Percentiles rank a stretch among this genome's conserved stretches.
phyloP scores from a whole-genome alignment of 2,888 invertebrate genomes.

The Polietes domitor region DNA sequence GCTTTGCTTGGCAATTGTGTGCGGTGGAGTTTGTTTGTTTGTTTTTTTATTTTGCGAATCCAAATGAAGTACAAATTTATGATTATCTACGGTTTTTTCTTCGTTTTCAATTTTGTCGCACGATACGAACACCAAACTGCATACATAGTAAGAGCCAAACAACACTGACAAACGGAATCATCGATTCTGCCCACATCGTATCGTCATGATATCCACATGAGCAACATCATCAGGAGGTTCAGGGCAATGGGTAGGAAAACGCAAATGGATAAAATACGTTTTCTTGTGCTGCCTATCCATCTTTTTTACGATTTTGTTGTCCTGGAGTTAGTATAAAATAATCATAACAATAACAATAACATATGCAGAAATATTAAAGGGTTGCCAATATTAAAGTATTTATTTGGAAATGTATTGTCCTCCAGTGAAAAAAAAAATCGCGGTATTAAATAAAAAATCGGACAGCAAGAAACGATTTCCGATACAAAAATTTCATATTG shows the following conservation, averaged over 20 bases:
- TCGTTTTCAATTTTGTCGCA: constrained; percentile 7
- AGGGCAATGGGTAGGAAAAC: not conserved
- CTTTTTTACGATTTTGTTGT: not conserved
- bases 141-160: not conserved
- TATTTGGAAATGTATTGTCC: not conserved
- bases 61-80: constrained; percentile 51
- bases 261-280: not conserved
- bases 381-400: constrained; percentile 1
- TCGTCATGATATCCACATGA: constrained; percentile 48
- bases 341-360: not conserved
- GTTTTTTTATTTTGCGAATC: constrained; percentile 18
- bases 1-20: not conserved
- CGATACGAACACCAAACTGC: not conserved
- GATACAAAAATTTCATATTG: too few relatives aligned
- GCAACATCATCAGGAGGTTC: constrained; percentile 22
- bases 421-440: not conserved
- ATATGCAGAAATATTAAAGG: not conserved
- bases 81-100: constrained; percentile 39
- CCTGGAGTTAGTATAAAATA: not conserved
- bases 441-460: not conserved
- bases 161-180: constrained; percentile 28
- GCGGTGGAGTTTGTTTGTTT: not conserved
- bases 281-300: not conserved
- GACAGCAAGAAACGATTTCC: too few relatives aligned
- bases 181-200: constrained; percentile 55